Evolutionary conservation across 2,113 vertebrate genomes (phyloP).

Genomic region (Ochotona curzoniae): DNA sequence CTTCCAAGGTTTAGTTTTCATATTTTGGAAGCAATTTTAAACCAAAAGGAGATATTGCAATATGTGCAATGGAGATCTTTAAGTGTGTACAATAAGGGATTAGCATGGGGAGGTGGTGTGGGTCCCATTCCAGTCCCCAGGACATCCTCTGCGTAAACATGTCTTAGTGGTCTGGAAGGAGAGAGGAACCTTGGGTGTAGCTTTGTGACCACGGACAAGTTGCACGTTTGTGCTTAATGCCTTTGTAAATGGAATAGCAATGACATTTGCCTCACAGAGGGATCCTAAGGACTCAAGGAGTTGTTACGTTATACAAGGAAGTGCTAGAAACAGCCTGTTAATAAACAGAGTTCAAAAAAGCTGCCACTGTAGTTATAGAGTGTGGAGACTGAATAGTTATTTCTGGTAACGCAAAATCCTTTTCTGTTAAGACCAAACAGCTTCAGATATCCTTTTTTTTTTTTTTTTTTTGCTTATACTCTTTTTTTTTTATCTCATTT

Average conservation of each 20-base stretch:
- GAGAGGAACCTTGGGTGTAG: accelerated
- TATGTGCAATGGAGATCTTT: not conserved
- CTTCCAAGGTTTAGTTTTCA: not conserved
- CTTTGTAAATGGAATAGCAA: not conserved
- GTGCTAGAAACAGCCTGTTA: not conserved
- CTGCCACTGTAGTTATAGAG: not conserved
- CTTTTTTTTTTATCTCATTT: not conserved
- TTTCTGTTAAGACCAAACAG: not conserved
- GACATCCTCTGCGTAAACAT: accelerated
- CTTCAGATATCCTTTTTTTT: not conserved
- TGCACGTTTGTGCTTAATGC: not conserved
- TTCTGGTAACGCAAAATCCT: not conserved
- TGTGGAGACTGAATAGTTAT: not conserved
- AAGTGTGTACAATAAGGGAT: not conserved
- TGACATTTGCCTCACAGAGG: not conserved
- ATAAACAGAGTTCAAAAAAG: too few species aligned
- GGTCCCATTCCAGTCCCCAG: not conserved
- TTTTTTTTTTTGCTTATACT: not conserved
- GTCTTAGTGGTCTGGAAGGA: not conserved
- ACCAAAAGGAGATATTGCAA: not conserved
- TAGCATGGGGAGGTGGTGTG: not conserved
- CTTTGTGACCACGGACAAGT: not conserved
- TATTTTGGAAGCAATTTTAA: not conserved
- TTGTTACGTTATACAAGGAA: not conserved
- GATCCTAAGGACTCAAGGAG: not conserved